These are phyloP conservation scores for Halichondria panicea DNA, from an alignment of 37 sponge, comb jelly and placozoan species.

Conservation along the genomic window DNA sequence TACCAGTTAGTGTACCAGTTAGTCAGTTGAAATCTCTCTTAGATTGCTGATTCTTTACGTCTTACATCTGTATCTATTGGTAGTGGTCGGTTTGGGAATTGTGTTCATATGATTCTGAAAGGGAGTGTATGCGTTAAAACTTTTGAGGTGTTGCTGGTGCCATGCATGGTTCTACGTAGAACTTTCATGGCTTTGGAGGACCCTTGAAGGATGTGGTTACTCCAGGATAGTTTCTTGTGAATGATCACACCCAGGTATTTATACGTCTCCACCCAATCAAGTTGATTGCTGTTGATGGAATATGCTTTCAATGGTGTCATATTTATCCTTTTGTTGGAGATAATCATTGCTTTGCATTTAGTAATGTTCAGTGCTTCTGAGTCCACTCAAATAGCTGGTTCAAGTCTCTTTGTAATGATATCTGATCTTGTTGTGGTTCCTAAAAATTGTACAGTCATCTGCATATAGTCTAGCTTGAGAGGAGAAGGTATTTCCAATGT, in stretches of 20 bases:
- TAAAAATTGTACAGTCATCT: constrained; percentile 29
- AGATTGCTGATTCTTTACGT: too few relatives aligned
- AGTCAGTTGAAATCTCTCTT: too few relatives aligned
- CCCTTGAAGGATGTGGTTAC: background rate
- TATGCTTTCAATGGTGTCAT: background rate
- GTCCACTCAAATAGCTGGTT: background rate
- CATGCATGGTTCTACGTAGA: background rate
- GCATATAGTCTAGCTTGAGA: constrained; percentile 19
- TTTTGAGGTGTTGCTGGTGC: background rate
- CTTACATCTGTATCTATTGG: too few relatives aligned
- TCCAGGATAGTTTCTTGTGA: background rate
- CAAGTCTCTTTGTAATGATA: background rate
- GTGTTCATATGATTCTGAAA: too few relatives aligned
- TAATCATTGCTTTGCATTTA: constrained; percentile 13
- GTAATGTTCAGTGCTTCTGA: background rate
- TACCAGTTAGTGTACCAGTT: too few relatives aligned
- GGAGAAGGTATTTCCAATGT: constrained; percentile 4
- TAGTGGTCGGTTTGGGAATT: too few relatives aligned
- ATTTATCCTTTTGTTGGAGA: background rate
- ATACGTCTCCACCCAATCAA: constrained; percentile 5
- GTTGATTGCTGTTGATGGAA: background rate
- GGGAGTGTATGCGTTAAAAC: too few relatives aligned
- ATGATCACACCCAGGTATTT: constrained; percentile 2
- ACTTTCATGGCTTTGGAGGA: background rate
- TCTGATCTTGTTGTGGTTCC: background rate